phyloP scores from a whole-genome alignment of 2,113 vertebrate genomes.

The Etheostoma cragini region DNA sequence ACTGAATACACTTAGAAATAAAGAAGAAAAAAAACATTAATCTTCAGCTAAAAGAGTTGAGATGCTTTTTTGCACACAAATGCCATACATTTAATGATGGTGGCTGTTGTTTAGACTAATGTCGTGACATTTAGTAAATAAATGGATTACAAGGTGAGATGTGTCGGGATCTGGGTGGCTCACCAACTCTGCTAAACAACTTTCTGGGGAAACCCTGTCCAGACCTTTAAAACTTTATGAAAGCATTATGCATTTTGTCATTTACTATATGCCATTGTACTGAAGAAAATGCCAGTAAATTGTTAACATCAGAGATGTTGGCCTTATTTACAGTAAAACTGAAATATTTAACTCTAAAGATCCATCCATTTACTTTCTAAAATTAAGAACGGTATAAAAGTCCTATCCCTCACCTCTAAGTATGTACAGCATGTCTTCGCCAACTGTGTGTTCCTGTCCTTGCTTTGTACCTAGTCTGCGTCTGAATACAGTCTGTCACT shows the following conservation, averaged over 20 bases:
- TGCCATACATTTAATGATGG: not conserved
- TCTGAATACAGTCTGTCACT: constrained; percentile 46
- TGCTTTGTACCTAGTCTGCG: constrained; percentile 26
- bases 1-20: not conserved
- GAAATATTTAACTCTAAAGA: not conserved
- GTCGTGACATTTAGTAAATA: not conserved
- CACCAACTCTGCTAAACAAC: not conserved
- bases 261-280: not conserved
- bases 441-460: constrained; percentile 23
- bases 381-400: constrained; percentile 18
- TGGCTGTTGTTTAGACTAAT: not conserved
- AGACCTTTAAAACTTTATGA: not conserved
- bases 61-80: not conserved
- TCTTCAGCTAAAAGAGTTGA: not conserved
- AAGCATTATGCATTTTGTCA: not conserved
- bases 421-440: constrained; percentile 25
- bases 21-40: not conserved
- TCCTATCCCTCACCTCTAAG: constrained; percentile 22
- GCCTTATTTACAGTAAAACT: not conserved
- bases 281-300: not conserved
- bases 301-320: not conserved
- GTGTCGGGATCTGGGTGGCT: no score
- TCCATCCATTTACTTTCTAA: not conserved
- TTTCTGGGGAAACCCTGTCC: not conserved
- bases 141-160: not conserved